Conservation (phyloP, 2,888 invertebrate genomes). For the Heliconius hortense region DNA sequence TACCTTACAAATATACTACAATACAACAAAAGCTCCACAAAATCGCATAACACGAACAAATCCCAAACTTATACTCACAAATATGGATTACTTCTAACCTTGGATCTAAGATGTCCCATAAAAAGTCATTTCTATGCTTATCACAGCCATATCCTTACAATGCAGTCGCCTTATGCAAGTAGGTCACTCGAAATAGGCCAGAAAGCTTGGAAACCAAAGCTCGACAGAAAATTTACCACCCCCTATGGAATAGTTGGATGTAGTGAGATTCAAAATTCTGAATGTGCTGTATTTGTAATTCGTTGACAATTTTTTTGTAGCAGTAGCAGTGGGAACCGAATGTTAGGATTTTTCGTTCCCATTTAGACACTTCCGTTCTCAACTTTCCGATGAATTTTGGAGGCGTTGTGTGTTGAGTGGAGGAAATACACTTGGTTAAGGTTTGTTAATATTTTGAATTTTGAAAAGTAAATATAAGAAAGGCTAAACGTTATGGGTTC, state of each 20-base stretch:
- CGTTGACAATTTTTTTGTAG: constrained; percentile 34
- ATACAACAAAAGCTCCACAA: background rate
- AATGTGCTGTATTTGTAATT: constrained; percentile 44
- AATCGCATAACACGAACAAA: background rate
- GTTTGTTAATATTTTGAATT: background rate
- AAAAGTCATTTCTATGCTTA: constrained; percentile 16
- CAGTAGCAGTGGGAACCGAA: too few species aligned
- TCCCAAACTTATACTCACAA: background rate
- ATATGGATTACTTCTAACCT: background rate
- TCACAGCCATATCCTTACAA: constrained; percentile 9
- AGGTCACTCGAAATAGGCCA: constrained; percentile 28
- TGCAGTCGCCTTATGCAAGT: constrained; percentile 20
- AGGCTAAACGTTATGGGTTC: too few species aligned
- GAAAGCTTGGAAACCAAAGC: constrained; percentile 21
- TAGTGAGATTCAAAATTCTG: constrained; percentile 43
- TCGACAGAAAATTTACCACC: constrained; percentile 30
- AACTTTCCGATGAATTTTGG: too few species aligned
- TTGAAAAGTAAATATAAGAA: too few species aligned
- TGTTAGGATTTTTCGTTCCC: too few species aligned
- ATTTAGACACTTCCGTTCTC: too few species aligned
- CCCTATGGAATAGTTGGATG: constrained; percentile 39
- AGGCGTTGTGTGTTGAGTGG: too few species aligned
- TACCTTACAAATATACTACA: background rate
- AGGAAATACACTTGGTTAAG: too few species aligned
- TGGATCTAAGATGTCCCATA: constrained; percentile 11